Evolutionary conservation across 2,797 vertebrate species (phyloP).

Genomic region (Sebastiscus tertius): DNA sequence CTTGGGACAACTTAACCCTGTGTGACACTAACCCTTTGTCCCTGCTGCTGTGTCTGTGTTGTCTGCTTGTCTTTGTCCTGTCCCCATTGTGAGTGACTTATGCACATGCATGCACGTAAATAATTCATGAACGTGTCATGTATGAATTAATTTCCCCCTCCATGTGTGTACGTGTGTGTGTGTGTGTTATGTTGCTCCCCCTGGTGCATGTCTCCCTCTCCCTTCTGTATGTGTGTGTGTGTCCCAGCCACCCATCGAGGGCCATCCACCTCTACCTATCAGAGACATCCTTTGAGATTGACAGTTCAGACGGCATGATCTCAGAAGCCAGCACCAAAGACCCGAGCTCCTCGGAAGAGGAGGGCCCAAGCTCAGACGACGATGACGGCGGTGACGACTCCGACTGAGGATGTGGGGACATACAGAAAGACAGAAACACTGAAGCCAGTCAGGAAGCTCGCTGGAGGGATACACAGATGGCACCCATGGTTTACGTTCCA

Average conservation of each 20-base stretch:
- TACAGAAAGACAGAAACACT: slow-evolving; percentile 6
- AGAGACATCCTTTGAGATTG: slow-evolving; percentile 70
- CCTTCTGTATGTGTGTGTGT: slow-evolving; percentile 25
- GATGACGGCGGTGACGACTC: slow-evolving; percentile 25
- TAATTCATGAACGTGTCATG: slow-evolving; percentile 49
- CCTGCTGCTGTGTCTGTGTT: slow-evolving; percentile 43
- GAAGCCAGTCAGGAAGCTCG: slow-evolving; percentile 1
- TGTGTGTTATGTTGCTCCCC: slow-evolving; percentile 8
- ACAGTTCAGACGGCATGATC: slow-evolving; percentile 77
- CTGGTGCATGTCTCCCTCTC: slow-evolving; percentile 35
- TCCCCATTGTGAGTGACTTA: slow-evolving; percentile 7
- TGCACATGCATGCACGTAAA: slow-evolving; percentile 33
- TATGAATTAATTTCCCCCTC: slow-evolving; percentile 35
- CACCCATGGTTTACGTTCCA: background rate
- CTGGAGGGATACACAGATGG: slow-evolving; percentile 6
- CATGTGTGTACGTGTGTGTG: slow-evolving; percentile 7
- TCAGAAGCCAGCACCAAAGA: slow-evolving; percentile 73
- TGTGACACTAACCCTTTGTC: slow-evolving; percentile 50
- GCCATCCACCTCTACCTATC: slow-evolving; percentile 70
- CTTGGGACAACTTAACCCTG: slow-evolving; percentile 18
- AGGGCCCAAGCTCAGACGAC: slow-evolving; percentile 51
- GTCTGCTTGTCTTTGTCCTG: slow-evolving; percentile 42
- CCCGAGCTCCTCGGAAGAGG: slow-evolving; percentile 66
- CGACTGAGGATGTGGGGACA: slow-evolving; percentile 55
- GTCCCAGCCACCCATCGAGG: slow-evolving; percentile 68